Base-by-base conservation (phyloP, 2,113 vertebrate genomes). In the Eptesicus fuscus region DNA sequence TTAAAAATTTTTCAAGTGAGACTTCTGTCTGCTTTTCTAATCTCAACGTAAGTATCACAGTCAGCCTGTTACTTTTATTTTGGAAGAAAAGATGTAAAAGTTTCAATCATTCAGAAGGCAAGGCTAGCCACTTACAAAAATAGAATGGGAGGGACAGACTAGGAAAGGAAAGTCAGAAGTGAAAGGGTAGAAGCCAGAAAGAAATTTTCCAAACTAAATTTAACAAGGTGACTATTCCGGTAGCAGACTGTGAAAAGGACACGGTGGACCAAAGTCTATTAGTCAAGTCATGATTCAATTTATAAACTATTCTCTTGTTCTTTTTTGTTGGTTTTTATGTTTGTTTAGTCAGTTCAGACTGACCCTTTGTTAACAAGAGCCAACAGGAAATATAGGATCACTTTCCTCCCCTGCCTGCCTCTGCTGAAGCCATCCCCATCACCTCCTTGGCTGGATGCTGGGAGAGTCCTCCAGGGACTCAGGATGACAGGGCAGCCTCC, bases 401-500 rank as follows among this genome's bases (percentile, higher is more conserved):
- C 98, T 97, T 93, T 97, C 93, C 97, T 97, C 96, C 93, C 98
- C 96, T 90, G 95, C 96, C 98, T 97, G 96, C 96, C 95, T 95
- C 95, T 89, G 88, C 95, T 88, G 96, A 87, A 96, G 94, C 97
- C 94, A 51, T 96, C 91, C 93, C 92, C 83, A 76, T n/a, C 35
- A 83, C 95, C 92, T 93, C 82, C 93, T 77, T 83, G 96, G 97
- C 97, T 96, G 97, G 97, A 89, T 85, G 84, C 93, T 83, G 90
- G 95, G 95, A 97, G 96, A 89, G 96, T 59, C 97, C 96, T 97
- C 98, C 98, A 80, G 97, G 98, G 98, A 98, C 99, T 99, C 99
- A 99, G 99, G 99, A 99, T 95, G 99, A 99, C 98, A 99, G 99
- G 98, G 99, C 98, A 94, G 99, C 99, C 98, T 99, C 99, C 99